Percentiles rank a stretch among this genome's conserved stretches.
phyloP scores from a whole-genome alignment of 2,113 vertebrate genomes.

The Spizaetus ornatus region DNA sequence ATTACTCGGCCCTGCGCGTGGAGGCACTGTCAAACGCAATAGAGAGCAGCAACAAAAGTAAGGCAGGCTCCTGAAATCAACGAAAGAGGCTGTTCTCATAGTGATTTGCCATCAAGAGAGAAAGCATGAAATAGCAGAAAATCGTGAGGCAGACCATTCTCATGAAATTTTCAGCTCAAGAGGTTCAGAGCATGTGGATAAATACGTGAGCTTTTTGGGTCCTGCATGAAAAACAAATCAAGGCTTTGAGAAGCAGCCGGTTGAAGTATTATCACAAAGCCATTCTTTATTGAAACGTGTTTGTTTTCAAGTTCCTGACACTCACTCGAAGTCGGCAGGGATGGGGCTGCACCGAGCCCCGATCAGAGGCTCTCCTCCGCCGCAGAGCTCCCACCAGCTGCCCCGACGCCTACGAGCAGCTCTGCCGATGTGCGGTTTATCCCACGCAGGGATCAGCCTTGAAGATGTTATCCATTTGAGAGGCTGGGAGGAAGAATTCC shows the following conservation, averaged over 20 bases:
- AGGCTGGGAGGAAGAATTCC: neutral
- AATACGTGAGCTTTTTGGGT: rapidly evolving
- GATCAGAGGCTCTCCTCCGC: rapidly evolving
- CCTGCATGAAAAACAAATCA: neutral
- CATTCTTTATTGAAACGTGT: rapidly evolving
- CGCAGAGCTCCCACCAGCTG: too few species aligned
- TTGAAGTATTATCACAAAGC: neutral
- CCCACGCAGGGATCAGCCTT: rapidly evolving
- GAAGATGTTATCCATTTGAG: rapidly evolving
- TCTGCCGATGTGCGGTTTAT: rapidly evolving
- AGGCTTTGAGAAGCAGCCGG: neutral
- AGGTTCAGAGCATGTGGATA: neutral
- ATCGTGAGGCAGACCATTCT: neutral
- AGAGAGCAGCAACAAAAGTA: neutral
- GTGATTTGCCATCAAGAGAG: neutral
- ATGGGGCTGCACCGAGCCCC: neutral
- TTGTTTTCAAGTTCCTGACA: neutral
- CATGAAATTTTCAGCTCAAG: neutral
- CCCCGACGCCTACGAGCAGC: rapidly evolving
- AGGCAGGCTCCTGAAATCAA: neutral
- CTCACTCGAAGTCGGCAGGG: rapidly evolving
- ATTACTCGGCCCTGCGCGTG: rapidly evolving
- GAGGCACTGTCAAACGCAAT: neutral
- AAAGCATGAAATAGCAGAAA: neutral
- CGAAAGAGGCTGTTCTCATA: neutral